Evolutionary conservation across 2,113 vertebrate genomes (phyloP), one percentile per base, ranked within the genome.

Genomic region (Hippocampus abdominalis): DNA sequence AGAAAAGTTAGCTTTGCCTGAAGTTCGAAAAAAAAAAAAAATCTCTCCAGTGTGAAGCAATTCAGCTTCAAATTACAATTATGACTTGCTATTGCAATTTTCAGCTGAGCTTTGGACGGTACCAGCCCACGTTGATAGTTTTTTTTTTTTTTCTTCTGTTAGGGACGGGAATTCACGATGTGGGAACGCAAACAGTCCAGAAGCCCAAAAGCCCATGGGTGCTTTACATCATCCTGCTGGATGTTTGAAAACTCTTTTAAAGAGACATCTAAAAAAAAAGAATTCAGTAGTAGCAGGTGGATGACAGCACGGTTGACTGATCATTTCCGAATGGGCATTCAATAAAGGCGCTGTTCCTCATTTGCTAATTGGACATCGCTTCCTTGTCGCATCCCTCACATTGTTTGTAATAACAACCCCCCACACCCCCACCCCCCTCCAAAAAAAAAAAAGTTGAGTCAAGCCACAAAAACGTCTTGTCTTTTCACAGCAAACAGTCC

Each of bases 261-360:
- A 46, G 42, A 70, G 73, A 82, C 75, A 64, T 64, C 56, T 40
- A 44, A 70, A 83, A 73, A 81, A 76, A 51, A 61, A 57, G 68
- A 75, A 85, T 88, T 89, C 83, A 69, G 71, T 72, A 60, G 81
- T 79, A 90, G 91, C 90, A 93, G 91, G 91, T 93, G 92, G 90
- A 91, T 84, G 78, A 81, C 85, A 90, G 70, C 81, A 90, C 60
- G 88, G 82, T 83, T 84, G 87, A 92, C 84, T 54, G 83, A 84
- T 81, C 81, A 57, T 82, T 73, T 71, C 79, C 71, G 73, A 86
- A 89, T 86, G 87, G 89, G 88, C 90, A 90, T 93, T 92, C 87
- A 89, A 21, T 54, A 80, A 59, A 64, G 61, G 63, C 79, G 20
- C 80, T 69, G 85, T 88, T 87, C 83, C 82, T 82, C 73, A 84